phyloP scores from a whole-genome alignment of 37 sponge, comb jelly and placozoan species.

The Tethya wilhelma region DNA sequence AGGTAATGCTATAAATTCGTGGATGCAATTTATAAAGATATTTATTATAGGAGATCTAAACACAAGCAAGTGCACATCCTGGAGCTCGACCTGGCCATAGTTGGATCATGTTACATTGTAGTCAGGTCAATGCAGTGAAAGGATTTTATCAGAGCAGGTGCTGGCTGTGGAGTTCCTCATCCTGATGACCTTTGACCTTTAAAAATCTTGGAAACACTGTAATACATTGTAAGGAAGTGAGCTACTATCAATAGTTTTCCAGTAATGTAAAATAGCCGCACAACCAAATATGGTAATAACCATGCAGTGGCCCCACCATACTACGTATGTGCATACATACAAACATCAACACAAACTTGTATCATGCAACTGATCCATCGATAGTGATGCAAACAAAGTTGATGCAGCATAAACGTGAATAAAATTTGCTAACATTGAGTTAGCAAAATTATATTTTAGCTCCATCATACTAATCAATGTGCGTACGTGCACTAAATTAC shows the following conservation, averaged over 20 bases:
- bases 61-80: neutral
- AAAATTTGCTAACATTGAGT: too few relatives aligned
- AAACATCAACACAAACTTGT: too few relatives aligned
- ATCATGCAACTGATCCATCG: too few relatives aligned
- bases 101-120: too few relatives aligned
- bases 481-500: too few relatives aligned
- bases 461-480: too few relatives aligned
- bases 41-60: neutral
- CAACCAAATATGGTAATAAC: too few relatives aligned
- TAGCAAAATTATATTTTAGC: too few relatives aligned
- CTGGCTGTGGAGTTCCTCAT: constrained; percentile 37
- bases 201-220: constrained; percentile 44
- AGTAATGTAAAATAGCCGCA: too few relatives aligned
- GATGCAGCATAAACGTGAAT: neutral
- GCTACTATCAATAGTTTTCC: too few relatives aligned
- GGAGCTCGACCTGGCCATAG: neutral
- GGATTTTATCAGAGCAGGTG: constrained; percentile 71
- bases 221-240: constrained; percentile 53
- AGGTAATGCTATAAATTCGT: constrained; percentile 31
- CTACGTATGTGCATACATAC: too few relatives aligned
- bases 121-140: constrained; percentile 43
- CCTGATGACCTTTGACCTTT: constrained; percentile 50
- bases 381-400: neutral
- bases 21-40: neutral
- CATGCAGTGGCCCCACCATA: too few relatives aligned